Evolutionary conservation across 2,113 vertebrate species (phyloP).

Genomic region (Antennarius striatus): DNA sequence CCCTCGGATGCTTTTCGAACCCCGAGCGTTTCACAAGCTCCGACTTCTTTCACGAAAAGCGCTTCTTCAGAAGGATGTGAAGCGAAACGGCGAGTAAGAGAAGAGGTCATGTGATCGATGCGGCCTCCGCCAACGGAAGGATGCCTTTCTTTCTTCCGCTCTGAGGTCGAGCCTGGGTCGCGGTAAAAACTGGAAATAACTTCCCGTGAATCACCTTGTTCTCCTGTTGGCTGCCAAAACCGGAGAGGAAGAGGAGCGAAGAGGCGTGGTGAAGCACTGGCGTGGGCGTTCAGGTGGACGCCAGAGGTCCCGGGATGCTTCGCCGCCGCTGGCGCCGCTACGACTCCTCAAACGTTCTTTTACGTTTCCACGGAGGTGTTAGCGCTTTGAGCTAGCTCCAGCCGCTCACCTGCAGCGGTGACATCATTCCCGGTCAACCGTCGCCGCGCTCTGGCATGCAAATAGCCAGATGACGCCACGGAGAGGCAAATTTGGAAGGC

Average conservation of each 20-base stretch:
- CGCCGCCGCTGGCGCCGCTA: neutral
- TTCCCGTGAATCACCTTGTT: constrained; percentile 36
- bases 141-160: constrained; percentile 20
- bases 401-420: neutral
- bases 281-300: constrained; percentile 74
- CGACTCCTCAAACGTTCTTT: no score
- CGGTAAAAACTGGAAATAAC: constrained; percentile 49
- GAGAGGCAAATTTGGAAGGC: constrained; percentile 42
- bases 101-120: constrained; percentile 26
- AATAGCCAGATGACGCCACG: constrained; percentile 52
- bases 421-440: constrained; percentile 46
- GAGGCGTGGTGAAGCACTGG: constrained; percentile 22
- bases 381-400: constrained; percentile 25
- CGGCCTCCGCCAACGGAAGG: neutral
- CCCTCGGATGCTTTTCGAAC: neutral
- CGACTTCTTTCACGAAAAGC: constrained; percentile 16
- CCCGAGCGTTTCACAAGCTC: neutral
- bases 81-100: neutral
- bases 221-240: constrained; percentile 45
- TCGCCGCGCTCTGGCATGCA: constrained; percentile 46
- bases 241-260: neutral
- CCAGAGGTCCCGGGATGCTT: constrained; percentile 75
- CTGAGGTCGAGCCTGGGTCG: constrained; percentile 23
- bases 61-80: no score
- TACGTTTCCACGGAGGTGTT: no score